Evolutionary conservation across 2,888 invertebrate species (phyloP).

Genomic region (Plemyria rubiginata): DNA sequence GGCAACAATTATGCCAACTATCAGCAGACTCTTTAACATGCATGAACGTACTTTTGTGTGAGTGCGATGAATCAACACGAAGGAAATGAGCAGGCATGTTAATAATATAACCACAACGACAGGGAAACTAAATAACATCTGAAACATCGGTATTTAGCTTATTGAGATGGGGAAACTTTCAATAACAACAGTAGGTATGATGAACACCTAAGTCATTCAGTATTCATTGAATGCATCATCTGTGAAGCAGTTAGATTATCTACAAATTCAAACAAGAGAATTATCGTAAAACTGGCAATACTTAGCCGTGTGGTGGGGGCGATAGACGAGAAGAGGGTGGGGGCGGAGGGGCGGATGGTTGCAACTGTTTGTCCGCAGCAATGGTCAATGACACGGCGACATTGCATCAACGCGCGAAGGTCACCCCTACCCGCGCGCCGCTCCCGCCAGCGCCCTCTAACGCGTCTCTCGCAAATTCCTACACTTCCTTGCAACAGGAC

Average conservation of each 20-base stretch:
- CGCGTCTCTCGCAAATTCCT: constrained; percentile 60
- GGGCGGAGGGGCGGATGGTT: constrained; percentile 50
- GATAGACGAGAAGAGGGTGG: constrained; percentile 44
- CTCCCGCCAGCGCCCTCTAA: constrained; percentile 53
- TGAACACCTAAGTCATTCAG: background rate
- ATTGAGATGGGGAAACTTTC: background rate
- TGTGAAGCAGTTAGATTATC: constrained; percentile 29
- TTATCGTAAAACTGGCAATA: constrained; percentile 48
- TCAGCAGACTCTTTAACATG: constrained; percentile 25
- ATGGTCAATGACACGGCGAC: constrained; percentile 81
- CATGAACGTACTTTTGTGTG: constrained; percentile 15
- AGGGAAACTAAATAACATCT: constrained; percentile 16
- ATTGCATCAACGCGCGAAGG: constrained; percentile 61
- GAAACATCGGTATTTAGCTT: background rate
- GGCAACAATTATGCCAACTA: constrained; percentile 30
- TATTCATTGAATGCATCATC: constrained; percentile 24
- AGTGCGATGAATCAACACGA: constrained; percentile 25
- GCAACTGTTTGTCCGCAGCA: constrained; percentile 47
- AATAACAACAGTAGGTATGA: background rate
- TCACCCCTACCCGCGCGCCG: constrained; percentile 54
- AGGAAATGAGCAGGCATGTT: constrained; percentile 22
- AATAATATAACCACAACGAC: constrained; percentile 22
- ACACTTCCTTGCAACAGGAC: constrained; percentile 48
- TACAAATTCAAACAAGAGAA: constrained; percentile 41
- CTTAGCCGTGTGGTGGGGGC: constrained; percentile 54